Evolutionary conservation across 64 coral and sea anemone species (phyloP).

Genomic region (Porites australiensis): DNA sequence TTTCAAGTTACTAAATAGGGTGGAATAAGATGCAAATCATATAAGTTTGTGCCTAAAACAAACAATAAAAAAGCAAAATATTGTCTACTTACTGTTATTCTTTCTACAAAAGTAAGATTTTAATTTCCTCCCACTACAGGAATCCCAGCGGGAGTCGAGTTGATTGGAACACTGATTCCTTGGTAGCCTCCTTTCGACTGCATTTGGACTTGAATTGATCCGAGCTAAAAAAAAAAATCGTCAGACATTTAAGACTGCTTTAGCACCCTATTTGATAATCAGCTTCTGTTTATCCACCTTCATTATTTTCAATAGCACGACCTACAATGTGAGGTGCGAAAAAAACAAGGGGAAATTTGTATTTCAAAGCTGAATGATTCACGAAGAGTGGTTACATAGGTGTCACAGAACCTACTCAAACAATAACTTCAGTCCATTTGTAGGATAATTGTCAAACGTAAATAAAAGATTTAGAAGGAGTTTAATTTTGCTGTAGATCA

Average conservation of each 20-base stretch:
- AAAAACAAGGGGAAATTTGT: constrained; percentile 23
- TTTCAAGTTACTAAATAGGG: too few relatives aligned
- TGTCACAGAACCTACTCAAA: neutral
- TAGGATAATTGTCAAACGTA: neutral
- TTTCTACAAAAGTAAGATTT: neutral
- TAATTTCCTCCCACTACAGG: constrained; percentile 32
- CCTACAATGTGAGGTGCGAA: neutral
- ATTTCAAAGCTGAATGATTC: neutral
- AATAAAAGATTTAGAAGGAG: constrained; percentile 13
- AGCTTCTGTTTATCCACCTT: neutral
- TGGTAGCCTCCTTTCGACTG: constrained; percentile 46
- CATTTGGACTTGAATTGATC: constrained; percentile 54
- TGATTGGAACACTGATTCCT: constrained; percentile 35
- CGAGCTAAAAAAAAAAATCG: constrained; percentile 31
- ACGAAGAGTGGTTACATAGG: neutral
- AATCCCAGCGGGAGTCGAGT: constrained; percentile 25
- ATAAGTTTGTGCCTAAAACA: neutral
- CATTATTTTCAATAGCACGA: neutral
- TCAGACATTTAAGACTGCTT: neutral
- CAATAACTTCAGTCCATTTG: constrained; percentile 16
- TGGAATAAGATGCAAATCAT: too few relatives aligned
- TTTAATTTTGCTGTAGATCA: neutral
- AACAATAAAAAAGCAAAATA: neutral
- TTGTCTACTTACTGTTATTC: constrained; percentile 17
- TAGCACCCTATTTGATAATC: neutral